Evolutionary conservation across 1,140 invertebrate species (phyloP).

Genomic region (Battus philenor): DNA sequence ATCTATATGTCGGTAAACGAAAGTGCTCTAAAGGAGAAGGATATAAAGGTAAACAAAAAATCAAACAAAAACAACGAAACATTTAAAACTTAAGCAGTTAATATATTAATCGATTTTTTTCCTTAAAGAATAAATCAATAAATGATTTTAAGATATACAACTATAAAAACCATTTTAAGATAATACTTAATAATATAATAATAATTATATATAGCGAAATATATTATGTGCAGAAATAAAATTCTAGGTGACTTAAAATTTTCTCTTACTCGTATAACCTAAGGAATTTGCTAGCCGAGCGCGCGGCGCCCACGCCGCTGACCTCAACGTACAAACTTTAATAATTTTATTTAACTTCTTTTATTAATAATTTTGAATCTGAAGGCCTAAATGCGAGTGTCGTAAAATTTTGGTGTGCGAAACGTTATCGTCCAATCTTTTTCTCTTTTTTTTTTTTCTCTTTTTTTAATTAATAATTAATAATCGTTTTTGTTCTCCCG

Average conservation of each 20-base stretch:
- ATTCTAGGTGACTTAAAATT: slow-evolving; percentile 80
- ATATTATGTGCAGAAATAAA: slow-evolving; percentile 81
- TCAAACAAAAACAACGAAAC: slow-evolving; percentile 69
- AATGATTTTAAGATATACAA: slow-evolving; percentile 76
- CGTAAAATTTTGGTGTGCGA: slow-evolving; percentile 76
- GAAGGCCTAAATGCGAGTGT: slow-evolving; percentile 78
- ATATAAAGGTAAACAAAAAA: slow-evolving; percentile 40
- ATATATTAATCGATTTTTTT: slow-evolving; percentile 75
- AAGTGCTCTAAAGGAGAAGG: slow-evolving; percentile 46
- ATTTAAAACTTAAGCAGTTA: slow-evolving; percentile 74
- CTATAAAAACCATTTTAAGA: slow-evolving; percentile 75
- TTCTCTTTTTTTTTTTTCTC: no score
- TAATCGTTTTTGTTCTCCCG: neutral
- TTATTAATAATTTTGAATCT: slow-evolving; percentile 77
- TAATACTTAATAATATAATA: slow-evolving; percentile 75
- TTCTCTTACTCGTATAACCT: slow-evolving; percentile 72
- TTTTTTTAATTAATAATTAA: slow-evolving; percentile 18
- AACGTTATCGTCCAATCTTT: slow-evolving; percentile 64
- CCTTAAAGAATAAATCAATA: slow-evolving; percentile 74
- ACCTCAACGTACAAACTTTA: slow-evolving; percentile 69
- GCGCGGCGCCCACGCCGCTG: slow-evolving; percentile 37
- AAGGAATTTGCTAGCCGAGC: slow-evolving; percentile 72
- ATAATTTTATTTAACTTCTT: slow-evolving; percentile 72
- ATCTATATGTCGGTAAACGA: slow-evolving; percentile 36
- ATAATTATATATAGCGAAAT: slow-evolving; percentile 77